Conservation (phyloP, 2,797 vertebrate genomes). For the Phoebastria nigripes region DNA sequence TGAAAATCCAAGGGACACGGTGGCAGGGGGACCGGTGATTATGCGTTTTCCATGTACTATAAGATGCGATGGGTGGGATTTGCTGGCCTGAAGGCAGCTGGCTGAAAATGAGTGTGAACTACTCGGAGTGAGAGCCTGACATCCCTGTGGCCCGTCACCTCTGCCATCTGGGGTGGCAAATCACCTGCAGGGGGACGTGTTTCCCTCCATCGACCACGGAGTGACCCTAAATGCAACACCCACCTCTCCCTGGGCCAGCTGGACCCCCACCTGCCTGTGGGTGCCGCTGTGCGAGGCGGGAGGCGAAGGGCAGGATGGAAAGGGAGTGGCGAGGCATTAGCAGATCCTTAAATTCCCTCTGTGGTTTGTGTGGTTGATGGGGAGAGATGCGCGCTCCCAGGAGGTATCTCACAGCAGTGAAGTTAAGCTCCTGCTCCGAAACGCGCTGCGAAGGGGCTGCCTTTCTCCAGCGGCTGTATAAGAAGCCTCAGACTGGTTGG, state of each 20-base stretch:
- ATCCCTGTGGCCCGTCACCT: rapidly evolving
- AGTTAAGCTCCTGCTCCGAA: background rate
- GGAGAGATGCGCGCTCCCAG: rapidly evolving
- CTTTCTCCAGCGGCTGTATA: background rate
- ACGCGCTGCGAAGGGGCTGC: rapidly evolving
- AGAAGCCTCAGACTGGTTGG: background rate
- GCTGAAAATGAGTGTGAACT: background rate
- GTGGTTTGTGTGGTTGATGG: background rate
- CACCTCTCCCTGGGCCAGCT: background rate
- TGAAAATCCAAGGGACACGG: background rate
- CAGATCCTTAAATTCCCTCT: background rate
- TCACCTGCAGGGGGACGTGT: rapidly evolving
- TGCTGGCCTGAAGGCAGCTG: background rate
- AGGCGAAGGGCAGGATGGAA: background rate
- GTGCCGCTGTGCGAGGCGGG: rapidly evolving
- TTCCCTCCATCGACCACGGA: background rate
- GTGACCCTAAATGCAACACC: background rate
- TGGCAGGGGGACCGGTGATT: background rate
- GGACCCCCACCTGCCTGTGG: background rate
- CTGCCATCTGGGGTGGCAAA: background rate
- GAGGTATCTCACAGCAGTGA: background rate
- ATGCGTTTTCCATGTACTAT: background rate
- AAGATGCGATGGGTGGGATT: background rate
- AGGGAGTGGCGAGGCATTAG: background rate
- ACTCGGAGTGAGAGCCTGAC: background rate